phyloP scores from a whole-genome alignment of 1,140 invertebrate species.

The Bombus vancouverensis region DNA sequence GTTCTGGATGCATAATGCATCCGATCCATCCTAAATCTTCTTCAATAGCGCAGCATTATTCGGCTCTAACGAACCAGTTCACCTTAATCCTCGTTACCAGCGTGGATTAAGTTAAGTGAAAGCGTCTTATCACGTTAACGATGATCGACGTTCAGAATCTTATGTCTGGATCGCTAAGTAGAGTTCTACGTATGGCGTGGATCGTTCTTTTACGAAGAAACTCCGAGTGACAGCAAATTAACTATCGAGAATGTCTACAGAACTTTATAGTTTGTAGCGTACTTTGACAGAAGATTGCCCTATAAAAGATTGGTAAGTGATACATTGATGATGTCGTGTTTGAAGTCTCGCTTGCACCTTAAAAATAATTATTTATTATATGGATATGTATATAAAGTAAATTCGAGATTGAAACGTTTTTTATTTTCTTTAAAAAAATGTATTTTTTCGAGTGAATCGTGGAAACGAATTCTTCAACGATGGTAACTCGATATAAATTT shows the following conservation, averaged over 20 bases:
- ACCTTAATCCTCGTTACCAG: slow-evolving; percentile 51
- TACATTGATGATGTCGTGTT: neutral
- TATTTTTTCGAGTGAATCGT: too few species aligned
- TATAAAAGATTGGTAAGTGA: neutral
- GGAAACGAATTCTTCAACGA: too few species aligned
- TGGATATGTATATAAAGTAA: too few species aligned
- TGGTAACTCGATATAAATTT: too few species aligned
- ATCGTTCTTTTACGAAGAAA: neutral
- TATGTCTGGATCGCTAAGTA: slow-evolving; percentile 44
- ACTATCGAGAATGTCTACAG: slow-evolving; percentile 2
- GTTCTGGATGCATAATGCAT: slow-evolving; percentile 22
- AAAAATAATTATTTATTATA: too few species aligned
- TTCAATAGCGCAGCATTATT: slow-evolving; percentile 12
- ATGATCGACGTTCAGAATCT: slow-evolving; percentile 64
- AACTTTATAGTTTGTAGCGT: too few species aligned
- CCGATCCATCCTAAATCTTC: slow-evolving; percentile 40
- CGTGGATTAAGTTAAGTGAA: slow-evolving; percentile 66
- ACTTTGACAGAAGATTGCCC: slow-evolving; percentile 2
- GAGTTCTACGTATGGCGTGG: slow-evolving; percentile 29
- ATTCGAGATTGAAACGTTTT: too few species aligned
- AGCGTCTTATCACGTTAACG: slow-evolving; percentile 66
- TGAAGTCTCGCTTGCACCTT: neutral
- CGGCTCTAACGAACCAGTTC: slow-evolving; percentile 58
- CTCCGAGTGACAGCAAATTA: neutral
- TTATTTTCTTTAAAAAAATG: too few species aligned